Evolutionary conservation across 1,140 invertebrate genomes (phyloP).

Genomic region (Cepaea nemoralis): DNA sequence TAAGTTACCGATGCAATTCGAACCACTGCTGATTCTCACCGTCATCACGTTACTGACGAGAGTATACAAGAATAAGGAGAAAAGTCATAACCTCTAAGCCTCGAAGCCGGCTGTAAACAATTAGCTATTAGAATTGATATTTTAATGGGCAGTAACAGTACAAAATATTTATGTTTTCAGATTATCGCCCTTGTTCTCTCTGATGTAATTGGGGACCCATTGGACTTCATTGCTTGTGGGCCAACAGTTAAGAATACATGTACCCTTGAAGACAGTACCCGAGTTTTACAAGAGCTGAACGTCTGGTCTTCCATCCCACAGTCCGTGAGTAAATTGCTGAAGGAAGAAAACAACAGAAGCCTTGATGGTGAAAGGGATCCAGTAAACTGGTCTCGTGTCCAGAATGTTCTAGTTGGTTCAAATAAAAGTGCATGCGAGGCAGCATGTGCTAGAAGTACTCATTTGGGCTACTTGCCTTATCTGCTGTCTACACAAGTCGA

Average conservation of each 20-base stretch:
- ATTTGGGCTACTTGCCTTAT: constrained; percentile 75
- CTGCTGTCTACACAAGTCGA: constrained; percentile 79
- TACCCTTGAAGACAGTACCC: constrained; percentile 63
- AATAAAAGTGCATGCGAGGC: constrained; percentile 82
- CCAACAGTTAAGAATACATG: constrained; percentile 82
- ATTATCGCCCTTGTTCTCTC: constrained; percentile 92
- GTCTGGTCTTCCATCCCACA: background rate
- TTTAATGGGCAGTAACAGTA: no score
- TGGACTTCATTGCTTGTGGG: constrained; percentile 94
- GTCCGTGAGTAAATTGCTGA: background rate
- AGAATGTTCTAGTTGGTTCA: constrained; percentile 86
- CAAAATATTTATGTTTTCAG: constrained; percentile 58
- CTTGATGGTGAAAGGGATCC: background rate
- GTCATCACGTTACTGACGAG: no score
- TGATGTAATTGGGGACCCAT: constrained; percentile 92
- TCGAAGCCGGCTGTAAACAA: no score
- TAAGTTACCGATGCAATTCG: no score
- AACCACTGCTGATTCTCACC: no score
- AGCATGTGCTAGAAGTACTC: constrained; percentile 74
- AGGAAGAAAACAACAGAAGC: background rate
- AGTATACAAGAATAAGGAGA: no score
- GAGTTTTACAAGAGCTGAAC: constrained; percentile 44
- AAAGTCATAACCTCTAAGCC: no score
- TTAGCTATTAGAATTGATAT: no score
- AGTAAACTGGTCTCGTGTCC: constrained; percentile 54